phyloP scores from a whole-genome alignment of 2,888 invertebrate genomes.

The Eilema caniola region DNA sequence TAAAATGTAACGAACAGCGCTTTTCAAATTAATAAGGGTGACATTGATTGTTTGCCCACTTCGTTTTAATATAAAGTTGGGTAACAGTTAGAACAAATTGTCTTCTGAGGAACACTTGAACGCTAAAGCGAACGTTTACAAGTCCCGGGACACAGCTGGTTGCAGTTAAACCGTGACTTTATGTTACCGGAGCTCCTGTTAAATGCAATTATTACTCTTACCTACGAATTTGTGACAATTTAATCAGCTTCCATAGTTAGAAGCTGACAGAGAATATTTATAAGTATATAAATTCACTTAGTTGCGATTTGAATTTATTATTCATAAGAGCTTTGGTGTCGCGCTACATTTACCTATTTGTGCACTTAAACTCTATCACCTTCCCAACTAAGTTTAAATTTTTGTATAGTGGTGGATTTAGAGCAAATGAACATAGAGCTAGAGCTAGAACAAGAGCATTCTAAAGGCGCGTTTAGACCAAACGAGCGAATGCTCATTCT shows the following conservation, averaged over 20 bases:
- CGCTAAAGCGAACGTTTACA: conserved; percentile 69
- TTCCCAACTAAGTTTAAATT: background rate
- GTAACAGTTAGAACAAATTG: conserved; percentile 62
- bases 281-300: conserved; percentile 30
- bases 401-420: too few relatives aligned
- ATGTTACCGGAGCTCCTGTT: conserved; percentile 65
- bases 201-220: conserved; percentile 67
- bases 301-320: conserved; percentile 20
- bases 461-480: too few relatives aligned
- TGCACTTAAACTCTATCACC: background rate
- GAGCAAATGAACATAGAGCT: too few relatives aligned
- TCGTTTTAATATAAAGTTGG: conserved; percentile 56
- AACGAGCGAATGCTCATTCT: too few relatives aligned
- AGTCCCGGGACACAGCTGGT: conserved; percentile 71
- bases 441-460: too few relatives aligned
- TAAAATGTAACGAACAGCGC: background rate
- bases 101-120: conserved; percentile 60
- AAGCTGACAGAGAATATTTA: conserved; percentile 28
- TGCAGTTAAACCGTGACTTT: conserved; percentile 73
- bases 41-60: conserved; percentile 24
- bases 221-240: conserved; percentile 66
- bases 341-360: background rate
- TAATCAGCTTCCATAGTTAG: conserved; percentile 43
- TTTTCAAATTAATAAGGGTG: conserved; percentile 14
- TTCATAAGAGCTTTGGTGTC: conserved; percentile 11